Evolutionary conservation across 2,888 invertebrate species (phyloP).

Genomic region (Drosophila helvetica): DNA sequence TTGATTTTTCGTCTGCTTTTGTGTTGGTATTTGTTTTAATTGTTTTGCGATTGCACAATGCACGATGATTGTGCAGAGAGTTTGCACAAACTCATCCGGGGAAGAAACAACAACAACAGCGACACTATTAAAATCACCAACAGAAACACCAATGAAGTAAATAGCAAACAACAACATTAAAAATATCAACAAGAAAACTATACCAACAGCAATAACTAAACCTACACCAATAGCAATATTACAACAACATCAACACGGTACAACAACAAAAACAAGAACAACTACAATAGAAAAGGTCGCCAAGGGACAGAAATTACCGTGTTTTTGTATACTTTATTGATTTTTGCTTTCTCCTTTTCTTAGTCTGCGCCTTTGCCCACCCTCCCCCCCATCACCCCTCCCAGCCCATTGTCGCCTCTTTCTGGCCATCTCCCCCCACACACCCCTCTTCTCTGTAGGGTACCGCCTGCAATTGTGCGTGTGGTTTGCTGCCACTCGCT

Average conservation of each 20-base stretch:
- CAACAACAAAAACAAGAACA: constrained; percentile 17
- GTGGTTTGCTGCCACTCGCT: constrained; percentile 59
- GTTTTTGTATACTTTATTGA: constrained; percentile 70
- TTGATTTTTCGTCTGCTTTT: constrained; percentile 63
- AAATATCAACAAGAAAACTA: background rate
- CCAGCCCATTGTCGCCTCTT: background rate
- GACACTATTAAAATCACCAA: constrained; percentile 12
- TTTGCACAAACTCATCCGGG: constrained; percentile 18
- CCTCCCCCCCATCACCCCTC: background rate
- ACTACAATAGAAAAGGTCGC: constrained; percentile 52
- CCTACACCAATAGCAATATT: background rate
- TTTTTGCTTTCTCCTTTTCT: constrained; percentile 65
- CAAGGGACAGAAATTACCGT: constrained; percentile 55
- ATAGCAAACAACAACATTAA: background rate
- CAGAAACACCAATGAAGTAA: constrained; percentile 5
- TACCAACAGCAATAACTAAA: background rate
- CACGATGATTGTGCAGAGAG: constrained; percentile 68
- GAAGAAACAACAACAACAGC: constrained; percentile 13
- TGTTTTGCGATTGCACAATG: constrained; percentile 58
- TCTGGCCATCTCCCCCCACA: background rate
- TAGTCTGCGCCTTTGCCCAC: constrained; percentile 44
- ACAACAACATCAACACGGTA: constrained; percentile 14
- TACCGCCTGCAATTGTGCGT: constrained; percentile 64
- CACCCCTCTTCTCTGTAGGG: constrained; percentile 16
- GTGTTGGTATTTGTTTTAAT: constrained; percentile 13